Base-by-base conservation (phyloP, 2,797 vertebrate genomes). In the Lagocephalus sceleratus region DNA sequence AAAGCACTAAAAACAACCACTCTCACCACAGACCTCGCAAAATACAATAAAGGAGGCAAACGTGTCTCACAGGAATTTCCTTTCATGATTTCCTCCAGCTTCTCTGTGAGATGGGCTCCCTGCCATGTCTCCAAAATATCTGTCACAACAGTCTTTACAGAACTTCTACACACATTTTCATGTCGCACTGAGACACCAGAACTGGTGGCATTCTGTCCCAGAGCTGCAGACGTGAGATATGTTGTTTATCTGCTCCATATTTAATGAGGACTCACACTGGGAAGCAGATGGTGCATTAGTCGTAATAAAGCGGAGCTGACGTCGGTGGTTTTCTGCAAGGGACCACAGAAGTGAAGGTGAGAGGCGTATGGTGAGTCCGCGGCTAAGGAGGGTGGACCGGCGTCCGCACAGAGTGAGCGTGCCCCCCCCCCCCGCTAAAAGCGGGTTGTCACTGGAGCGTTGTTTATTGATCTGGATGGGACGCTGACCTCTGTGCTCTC, bases 201-300 rank as follows among this genome's bases (percentile, higher is more conserved):
- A 14, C 47, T 11, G 65, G 65, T 54, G 54, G 68, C 58, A 51
- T 68, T 71, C 19, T 20, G 51, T 53, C 72, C 67, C 57, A 53
- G 75, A 19, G 45, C 47, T 63, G 63, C 72, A 67, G 73, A 79
- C 57, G 12, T 51, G 59, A 78, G 68, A 75, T 78, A 71, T 60
- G 77, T 83, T 84, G 82, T 90, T 86, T 88, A 85, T 87, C 70
- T 75, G 62, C 63, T 79, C 66, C 77, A 78, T 88, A 70, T 89
- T 87, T 89, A 89, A 90, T 84, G 81, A 89, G 82, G 47, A 57
- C 53, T 73, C 63, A 29, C 75, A 83, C 76, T 70, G 63, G 70
- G 73, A 82, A 82, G 78, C 87, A 90, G 88, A 87, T 88, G 84
- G 84, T 68, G 54, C 82, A 84, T 89, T 86, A 88, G 83, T 79